phyloP scores from a whole-genome alignment of 2,113 vertebrate genomes.

The Triplophysa siluroides region DNA sequence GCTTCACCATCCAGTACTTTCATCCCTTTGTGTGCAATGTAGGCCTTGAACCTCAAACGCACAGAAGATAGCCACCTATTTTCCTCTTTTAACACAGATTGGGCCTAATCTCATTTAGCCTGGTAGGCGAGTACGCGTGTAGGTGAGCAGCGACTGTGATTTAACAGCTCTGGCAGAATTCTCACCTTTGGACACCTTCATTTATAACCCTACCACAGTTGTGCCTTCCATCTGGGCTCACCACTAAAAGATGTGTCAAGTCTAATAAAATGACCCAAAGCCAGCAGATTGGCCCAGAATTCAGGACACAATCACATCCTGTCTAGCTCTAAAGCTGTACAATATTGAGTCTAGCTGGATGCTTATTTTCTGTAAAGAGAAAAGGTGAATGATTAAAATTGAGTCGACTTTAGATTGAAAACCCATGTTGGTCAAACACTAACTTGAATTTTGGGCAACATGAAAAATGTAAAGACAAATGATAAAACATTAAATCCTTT shows the following conservation, averaged over 20 bases:
- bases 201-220: neutral
- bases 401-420: no score
- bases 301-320: neutral
- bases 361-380: no score
- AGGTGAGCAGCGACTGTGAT: neutral
- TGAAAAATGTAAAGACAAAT: neutral
- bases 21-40: neutral
- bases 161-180: neutral
- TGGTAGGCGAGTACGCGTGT: neutral
- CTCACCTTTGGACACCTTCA: neutral
- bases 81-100: neutral
- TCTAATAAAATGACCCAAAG: slow-evolving; percentile 2
- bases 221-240: neutral
- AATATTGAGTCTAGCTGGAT: neutral
- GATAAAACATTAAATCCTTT: neutral
- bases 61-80: neutral
- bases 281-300: neutral
- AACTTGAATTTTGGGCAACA: no score
- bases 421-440: no score
- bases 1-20: neutral
- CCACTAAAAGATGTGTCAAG: neutral
- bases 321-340: neutral
- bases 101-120: neutral
- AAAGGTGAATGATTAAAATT: no score
- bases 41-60: neutral